These are phyloP conservation scores for Pluvianellus socialis DNA, from an alignment of 2,113 vertebrate species.

Conservation along the genomic window DNA sequence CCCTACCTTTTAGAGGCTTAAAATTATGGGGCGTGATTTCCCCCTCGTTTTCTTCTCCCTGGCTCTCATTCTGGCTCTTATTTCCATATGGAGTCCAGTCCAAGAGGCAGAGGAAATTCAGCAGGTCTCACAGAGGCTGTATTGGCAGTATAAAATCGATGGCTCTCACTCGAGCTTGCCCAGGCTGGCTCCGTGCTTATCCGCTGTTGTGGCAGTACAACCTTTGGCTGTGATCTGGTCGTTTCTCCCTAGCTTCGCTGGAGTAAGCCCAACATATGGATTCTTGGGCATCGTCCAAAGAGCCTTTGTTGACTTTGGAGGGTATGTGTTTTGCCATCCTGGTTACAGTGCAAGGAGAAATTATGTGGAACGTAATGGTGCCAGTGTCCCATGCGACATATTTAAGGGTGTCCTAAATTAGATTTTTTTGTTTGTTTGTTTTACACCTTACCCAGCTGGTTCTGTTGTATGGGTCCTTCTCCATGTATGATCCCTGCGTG, in stretches of 20 bases:
- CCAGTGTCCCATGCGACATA: not conserved
- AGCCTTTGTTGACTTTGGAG: not conserved
- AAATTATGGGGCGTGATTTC: slow-evolving; percentile 34
- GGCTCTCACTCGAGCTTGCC: not conserved
- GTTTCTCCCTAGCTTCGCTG: not conserved
- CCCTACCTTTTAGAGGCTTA: slow-evolving; percentile 19
- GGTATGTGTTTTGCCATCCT: not conserved
- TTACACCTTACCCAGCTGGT: slow-evolving; percentile 2
- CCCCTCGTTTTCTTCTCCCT: not conserved
- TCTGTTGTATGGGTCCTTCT: not conserved
- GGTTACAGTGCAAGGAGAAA: not conserved
- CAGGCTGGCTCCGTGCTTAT: not conserved
- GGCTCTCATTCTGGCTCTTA: slow-evolving; percentile 14
- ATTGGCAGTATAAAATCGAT: not conserved
- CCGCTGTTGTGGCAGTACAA: not conserved
- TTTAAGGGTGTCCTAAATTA: not conserved
- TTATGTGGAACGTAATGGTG: not conserved
- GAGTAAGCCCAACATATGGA: not conserved
- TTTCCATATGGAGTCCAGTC: not conserved
- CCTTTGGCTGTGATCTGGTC: slow-evolving; percentile 22
- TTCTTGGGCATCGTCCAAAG: not conserved
- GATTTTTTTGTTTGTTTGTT: not conserved
- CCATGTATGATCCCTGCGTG: not conserved
- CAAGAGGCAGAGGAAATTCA: not conserved
- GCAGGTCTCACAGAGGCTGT: accelerated